phyloP scores from a whole-genome alignment of 2,888 invertebrate genomes.

The Eupithecia tripunctaria region DNA sequence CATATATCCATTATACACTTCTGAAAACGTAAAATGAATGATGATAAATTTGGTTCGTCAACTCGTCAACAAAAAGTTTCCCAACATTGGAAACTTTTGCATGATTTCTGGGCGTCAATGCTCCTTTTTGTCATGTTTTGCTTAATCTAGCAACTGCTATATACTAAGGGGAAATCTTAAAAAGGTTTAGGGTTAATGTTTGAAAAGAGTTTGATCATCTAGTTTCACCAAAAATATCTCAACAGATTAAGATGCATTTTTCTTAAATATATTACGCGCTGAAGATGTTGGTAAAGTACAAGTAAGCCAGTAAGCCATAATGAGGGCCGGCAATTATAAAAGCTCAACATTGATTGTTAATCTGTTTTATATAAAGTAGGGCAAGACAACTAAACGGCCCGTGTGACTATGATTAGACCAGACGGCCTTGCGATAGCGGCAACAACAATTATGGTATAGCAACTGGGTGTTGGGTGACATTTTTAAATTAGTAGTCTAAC shows the following conservation, averaged over 20 bases:
- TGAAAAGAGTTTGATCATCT: too few relatives aligned
- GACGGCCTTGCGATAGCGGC: constrained; percentile 29
- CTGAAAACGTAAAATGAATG: not conserved
- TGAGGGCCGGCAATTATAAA: not conserved
- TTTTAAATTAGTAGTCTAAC: not conserved
- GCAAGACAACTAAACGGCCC: constrained; percentile 22
- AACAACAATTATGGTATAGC: constrained; percentile 7
- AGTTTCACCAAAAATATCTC: too few relatives aligned
- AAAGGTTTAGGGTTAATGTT: too few relatives aligned
- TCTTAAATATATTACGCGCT: not conserved
- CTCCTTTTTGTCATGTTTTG: too few relatives aligned
- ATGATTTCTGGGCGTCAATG: not conserved
- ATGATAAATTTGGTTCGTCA: not conserved
- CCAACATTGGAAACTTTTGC: not conserved
- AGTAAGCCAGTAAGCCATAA: constrained; percentile 9
- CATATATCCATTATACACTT: not conserved
- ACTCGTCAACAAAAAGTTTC: too few relatives aligned
- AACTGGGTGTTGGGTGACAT: not conserved
- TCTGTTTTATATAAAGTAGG: constrained; percentile 19
- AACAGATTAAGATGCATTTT: not conserved
- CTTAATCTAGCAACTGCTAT: too few relatives aligned
- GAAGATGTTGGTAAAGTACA: not conserved
- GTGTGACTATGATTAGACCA: constrained; percentile 11
- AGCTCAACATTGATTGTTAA: not conserved
- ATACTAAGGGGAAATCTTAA: too few relatives aligned